Evolutionary conservation across 2,888 invertebrate genomes (phyloP).

Genomic region (Drosophila putrida): DNA sequence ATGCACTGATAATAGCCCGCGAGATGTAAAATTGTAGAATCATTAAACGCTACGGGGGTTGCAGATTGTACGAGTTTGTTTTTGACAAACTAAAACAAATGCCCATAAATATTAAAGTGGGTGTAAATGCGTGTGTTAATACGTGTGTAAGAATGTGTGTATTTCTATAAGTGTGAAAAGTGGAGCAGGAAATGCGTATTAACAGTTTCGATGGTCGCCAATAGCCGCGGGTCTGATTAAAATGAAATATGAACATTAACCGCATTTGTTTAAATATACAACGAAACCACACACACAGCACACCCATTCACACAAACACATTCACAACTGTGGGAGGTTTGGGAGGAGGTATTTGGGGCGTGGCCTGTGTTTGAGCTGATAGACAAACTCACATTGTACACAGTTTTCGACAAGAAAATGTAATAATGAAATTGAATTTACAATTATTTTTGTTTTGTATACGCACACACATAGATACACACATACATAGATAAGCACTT

Average conservation of each 20-base stretch:
- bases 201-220: slow-evolving; percentile 46
- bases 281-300: slow-evolving; percentile 58
- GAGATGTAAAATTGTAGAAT: slow-evolving; percentile 67
- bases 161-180: slow-evolving; percentile 46
- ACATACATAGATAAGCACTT: slow-evolving; percentile 39
- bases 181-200: slow-evolving; percentile 66
- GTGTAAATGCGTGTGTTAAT: slow-evolving; percentile 3
- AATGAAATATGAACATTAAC: slow-evolving; percentile 82
- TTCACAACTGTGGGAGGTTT: neutral
- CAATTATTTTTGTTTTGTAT: slow-evolving; percentile 81
- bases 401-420: slow-evolving; percentile 67
- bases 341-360: neutral
- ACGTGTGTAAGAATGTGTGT: neutral
- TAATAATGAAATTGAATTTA: slow-evolving; percentile 81
- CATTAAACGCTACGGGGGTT: slow-evolving; percentile 47
- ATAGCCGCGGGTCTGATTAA: slow-evolving; percentile 70
- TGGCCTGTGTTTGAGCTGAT: slow-evolving; percentile 52
- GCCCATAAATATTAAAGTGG: slow-evolving; percentile 11
- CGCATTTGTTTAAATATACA: slow-evolving; percentile 82
- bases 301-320: slow-evolving; percentile 5
- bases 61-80: slow-evolving; percentile 65
- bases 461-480: slow-evolving; percentile 22
- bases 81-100: slow-evolving; percentile 74
- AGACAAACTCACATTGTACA: slow-evolving; percentile 64
- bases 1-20: slow-evolving; percentile 63